phyloP scores from a whole-genome alignment of 2,888 invertebrate species.

The Morpho deidamia region DNA sequence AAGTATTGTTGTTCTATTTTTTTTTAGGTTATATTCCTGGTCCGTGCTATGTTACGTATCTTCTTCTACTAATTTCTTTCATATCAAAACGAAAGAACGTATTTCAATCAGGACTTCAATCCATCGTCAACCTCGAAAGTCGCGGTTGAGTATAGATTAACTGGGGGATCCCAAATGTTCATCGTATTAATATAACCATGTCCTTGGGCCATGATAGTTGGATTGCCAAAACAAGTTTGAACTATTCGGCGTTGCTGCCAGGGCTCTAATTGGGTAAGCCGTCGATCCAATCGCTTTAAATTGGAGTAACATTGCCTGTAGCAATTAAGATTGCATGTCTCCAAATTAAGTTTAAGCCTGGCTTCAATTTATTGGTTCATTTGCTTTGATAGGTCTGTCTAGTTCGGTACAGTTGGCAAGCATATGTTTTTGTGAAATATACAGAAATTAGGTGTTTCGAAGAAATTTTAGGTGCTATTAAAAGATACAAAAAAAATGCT shows the following conservation, averaged over 20 bases:
- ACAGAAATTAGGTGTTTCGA: not conserved
- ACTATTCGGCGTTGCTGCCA: constrained; percentile 25
- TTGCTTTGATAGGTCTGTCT: constrained; percentile 26
- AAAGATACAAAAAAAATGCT: no score
- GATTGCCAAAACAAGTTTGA: constrained; percentile 21
- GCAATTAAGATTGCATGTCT: constrained; percentile 68
- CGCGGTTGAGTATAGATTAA: no score
- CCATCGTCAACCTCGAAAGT: no score
- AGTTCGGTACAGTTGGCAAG: constrained; percentile 7
- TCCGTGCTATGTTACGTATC: no score
- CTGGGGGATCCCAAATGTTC: no score
- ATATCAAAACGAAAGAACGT: no score
- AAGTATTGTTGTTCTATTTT: no score
- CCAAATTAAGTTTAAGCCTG: constrained; percentile 54
- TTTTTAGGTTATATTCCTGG: no score
- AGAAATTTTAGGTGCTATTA: no score
- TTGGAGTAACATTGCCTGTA: constrained; percentile 39
- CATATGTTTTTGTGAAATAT: not conserved
- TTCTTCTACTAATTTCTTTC: no score
- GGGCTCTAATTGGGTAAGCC: constrained; percentile 19
- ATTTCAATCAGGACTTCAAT: no score
- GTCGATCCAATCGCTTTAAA: constrained; percentile 22
- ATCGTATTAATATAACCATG: not conserved
- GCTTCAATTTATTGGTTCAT: constrained; percentile 52
- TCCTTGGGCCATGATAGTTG: not conserved